Evolutionary conservation across 37 sponge, comb jelly and placozoan genomes (phyloP).

Genomic region (Axinella damicornis): DNA sequence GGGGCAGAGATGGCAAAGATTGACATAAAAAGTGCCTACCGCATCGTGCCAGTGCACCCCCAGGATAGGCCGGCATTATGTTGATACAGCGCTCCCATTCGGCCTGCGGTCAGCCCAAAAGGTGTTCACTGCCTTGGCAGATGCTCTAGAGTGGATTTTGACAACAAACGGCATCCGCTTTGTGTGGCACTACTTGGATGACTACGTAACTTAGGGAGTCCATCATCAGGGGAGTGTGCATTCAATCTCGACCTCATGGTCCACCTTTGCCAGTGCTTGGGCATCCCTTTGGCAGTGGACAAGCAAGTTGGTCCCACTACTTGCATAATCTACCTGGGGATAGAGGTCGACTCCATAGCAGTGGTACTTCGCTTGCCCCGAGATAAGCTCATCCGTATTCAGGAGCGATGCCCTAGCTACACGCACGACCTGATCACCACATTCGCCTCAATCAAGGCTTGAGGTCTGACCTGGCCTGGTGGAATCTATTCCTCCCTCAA

Average conservation of each 20-base stretch:
- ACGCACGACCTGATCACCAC: not conserved
- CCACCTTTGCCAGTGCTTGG: not conserved
- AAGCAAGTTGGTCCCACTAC: slow-evolving; percentile 22
- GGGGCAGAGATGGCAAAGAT: slow-evolving; percentile 21
- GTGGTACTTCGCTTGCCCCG: slow-evolving; percentile 28
- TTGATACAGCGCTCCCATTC: slow-evolving; percentile 12
- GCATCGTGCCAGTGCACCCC: slow-evolving; percentile 24
- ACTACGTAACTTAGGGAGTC: slow-evolving; percentile 7
- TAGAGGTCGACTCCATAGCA: slow-evolving; percentile 2
- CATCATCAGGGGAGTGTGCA: not conserved
- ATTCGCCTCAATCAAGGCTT: slow-evolving; percentile 12
- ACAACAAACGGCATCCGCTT: not conserved
- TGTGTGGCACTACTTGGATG: slow-evolving; percentile 33
- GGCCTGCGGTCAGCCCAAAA: slow-evolving; percentile 31
- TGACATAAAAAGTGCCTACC: slow-evolving; percentile 36
- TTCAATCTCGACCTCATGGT: not conserved
- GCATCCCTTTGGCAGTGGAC: slow-evolving; percentile 8
- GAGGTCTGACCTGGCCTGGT: slow-evolving; percentile 38
- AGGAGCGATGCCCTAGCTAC: slow-evolving; percentile 5
- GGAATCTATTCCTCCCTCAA: not conserved
- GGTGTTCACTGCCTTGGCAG: slow-evolving; percentile 25
- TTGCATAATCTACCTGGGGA: slow-evolving; percentile 9
- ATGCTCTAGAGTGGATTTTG: slow-evolving; percentile 34
- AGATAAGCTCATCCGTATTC: slow-evolving; percentile 18
- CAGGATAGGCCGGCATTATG: slow-evolving; percentile 5